Evolutionary conservation across 2,888 invertebrate species (phyloP).

Genomic region (Adelognathus sp.): DNA sequence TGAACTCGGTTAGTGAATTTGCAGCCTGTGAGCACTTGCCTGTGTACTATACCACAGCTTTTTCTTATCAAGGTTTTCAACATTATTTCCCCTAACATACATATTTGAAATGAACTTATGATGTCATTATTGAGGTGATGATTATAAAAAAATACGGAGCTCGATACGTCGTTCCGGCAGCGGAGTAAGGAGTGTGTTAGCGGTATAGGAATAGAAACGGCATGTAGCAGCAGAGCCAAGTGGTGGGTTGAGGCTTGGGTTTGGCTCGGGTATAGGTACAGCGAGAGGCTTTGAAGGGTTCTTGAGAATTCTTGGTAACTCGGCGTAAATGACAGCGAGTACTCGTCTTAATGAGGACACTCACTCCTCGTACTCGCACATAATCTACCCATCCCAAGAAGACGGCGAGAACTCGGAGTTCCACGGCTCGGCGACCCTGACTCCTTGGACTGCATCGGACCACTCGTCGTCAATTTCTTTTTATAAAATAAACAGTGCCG

Average conservation of each 20-base stretch:
- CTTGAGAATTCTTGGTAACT: slow-evolving; percentile 72
- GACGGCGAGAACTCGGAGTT: slow-evolving; percentile 7
- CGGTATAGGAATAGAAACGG: slow-evolving; percentile 39
- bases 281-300: slow-evolving; percentile 62
- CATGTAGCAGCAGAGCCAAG: slow-evolving; percentile 32
- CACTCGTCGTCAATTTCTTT: slow-evolving; percentile 25
- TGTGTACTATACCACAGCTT: too few relatives aligned
- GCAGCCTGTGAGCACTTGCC: too few relatives aligned
- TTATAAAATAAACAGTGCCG: slow-evolving; percentile 9
- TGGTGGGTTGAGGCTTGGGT: slow-evolving; percentile 61
- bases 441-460: not conserved
- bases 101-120: too few relatives aligned
- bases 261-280: too few relatives aligned
- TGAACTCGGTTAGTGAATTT: too few relatives aligned
- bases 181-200: slow-evolving; percentile 30
- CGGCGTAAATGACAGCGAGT: slow-evolving; percentile 71
- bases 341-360: slow-evolving; percentile 71
- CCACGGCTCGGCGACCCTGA: slow-evolving; percentile 16
- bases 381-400: slow-evolving; percentile 57
- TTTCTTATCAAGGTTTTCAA: too few relatives aligned
- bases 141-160: not conserved
- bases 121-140: too few relatives aligned
- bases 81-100: too few relatives aligned
- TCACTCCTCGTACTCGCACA: slow-evolving; percentile 60
- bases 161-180: slow-evolving; percentile 21